Evolutionary conservation across 2,888 invertebrate genomes (phyloP), one percentile per base, ranked within the genome.

Genomic region (Fabriciana adippe): DNA sequence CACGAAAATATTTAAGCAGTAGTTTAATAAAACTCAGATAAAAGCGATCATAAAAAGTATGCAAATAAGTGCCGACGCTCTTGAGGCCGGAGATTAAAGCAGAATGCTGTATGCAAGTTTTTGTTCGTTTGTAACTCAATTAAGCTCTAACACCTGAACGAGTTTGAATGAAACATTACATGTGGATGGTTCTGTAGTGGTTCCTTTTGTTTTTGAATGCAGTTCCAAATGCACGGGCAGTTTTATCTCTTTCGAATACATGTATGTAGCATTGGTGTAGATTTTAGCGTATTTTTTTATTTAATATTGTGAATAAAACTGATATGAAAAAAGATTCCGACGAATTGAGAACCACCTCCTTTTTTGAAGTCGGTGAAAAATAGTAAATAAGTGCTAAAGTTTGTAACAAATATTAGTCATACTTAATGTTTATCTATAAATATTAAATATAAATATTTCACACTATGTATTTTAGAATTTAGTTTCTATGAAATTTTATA

Each of bases 61-160:
- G 63, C 45, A 51, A 18, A 71, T 48, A 51, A 56, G 48, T 57
- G 45, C 31, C 47, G 31, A 31, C 47, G 16, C 64, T 61, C 55
- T 67, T 67, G 35, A 60, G 55, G 47, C 50, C 59, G 45, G 66
- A 63, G 56, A 62, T 68, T 64, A 70, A 70, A 70, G 63, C 68
- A 50, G 62, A 67, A 63, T 60, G 59, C 61, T 64, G 64, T 64
- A 57, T 51, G 51, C 47, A 67, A 64, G 60, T 67, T 69, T 72
- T 69, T 69, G 69, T 67, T 57, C 63, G 50, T 60, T 66, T 67
- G 65, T 67, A 67, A 66, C 63, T 68, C 70, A 68, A 70, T 70
- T 70, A 67, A 69, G 65, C 65, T 65, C 60, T 64, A 67, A 67
- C 69, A 69, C 65, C 67, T 72, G 67, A 72, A 67, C 47, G 67